Conservation (phyloP, 2,797 vertebrate species). For the Sebastes oblongus region DNA sequence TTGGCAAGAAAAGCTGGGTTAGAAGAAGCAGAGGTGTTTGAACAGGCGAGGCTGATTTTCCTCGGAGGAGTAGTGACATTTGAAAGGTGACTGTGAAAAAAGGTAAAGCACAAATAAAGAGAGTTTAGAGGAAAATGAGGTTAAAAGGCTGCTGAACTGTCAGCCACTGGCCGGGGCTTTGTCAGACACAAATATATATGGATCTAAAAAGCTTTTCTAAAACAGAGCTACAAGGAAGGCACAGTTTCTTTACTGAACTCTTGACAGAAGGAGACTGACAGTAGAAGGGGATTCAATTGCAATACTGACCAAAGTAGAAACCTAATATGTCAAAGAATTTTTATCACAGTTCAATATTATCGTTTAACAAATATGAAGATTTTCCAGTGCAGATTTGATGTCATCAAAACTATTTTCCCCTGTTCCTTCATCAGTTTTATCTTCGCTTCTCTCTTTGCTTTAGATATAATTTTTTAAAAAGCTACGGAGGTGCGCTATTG, state of each 20-base stretch:
- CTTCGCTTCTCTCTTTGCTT: background rate
- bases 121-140: constrained; percentile 4
- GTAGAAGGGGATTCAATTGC: background rate
- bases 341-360: background rate
- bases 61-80: constrained; percentile 33
- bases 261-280: background rate
- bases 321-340: background rate
- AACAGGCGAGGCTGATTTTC: constrained; percentile 10
- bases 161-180: background rate
- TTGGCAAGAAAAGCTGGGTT: background rate
- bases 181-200: background rate
- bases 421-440: background rate
- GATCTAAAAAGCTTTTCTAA: background rate
- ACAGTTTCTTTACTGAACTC: background rate
- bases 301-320: background rate
- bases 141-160: background rate
- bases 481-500: background rate
- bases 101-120: constrained; percentile 3
- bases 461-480: background rate
- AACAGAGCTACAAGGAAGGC: background rate
- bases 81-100: constrained; percentile 24
- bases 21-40: constrained; percentile 1
- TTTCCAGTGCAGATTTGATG: background rate
- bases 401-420: background rate
- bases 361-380: background rate